Evolutionary conservation across 2,113 vertebrate genomes (phyloP).

Genomic region (Pholis gunnellus): DNA sequence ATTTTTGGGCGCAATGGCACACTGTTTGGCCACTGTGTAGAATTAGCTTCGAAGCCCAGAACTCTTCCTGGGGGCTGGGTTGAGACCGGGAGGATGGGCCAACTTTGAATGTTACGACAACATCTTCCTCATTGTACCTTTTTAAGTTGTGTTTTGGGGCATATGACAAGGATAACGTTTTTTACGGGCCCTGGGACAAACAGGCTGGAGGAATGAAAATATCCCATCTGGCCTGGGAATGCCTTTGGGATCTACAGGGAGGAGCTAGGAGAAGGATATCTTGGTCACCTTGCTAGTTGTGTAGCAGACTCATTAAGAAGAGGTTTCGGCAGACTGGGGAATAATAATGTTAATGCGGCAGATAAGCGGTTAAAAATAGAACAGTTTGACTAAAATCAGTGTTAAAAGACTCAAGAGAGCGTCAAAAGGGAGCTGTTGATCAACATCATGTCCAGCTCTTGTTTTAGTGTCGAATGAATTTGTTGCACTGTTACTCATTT

Average conservation of each 20-base stretch:
- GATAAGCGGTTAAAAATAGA: not conserved
- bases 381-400: not conserved
- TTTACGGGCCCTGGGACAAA: not conserved
- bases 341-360: not conserved
- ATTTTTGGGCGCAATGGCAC: too few relatives aligned
- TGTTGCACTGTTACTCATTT: not conserved
- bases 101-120: not conserved
- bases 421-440: not conserved
- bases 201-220: too few relatives aligned
- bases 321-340: not conserved
- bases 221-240: not conserved
- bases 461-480: not conserved
- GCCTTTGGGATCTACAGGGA: not conserved
- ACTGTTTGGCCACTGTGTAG: too few relatives aligned
- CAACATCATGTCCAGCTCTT: not conserved
- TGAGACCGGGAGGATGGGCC: too few relatives aligned
- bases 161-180: not conserved
- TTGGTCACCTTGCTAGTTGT: not conserved
- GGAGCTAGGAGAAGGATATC: not conserved
- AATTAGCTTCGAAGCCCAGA: too few relatives aligned
- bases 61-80: not conserved
- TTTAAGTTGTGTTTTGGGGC: not conserved
- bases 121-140: not conserved
- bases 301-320: constrained; percentile 3
- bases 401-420: not conserved